phyloP scores from a whole-genome alignment of 2,888 invertebrate genomes.

The Melinopterus prodromus region DNA sequence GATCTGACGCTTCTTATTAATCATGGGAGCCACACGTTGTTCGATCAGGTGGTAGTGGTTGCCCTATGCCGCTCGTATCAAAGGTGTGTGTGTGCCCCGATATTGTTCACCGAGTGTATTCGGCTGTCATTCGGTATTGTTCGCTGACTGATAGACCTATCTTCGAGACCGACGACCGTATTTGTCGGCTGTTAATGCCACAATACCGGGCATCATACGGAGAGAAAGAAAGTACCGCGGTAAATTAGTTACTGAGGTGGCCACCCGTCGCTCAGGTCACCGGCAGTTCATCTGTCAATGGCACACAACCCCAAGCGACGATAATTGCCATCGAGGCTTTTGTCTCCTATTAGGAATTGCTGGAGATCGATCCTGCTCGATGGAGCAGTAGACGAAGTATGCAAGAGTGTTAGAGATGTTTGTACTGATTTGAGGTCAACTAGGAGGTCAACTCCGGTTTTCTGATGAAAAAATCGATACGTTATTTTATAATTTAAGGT shows the following conservation, averaged over 20 bases:
- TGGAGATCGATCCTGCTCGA: no score
- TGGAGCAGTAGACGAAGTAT: no score
- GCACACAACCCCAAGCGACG: background rate
- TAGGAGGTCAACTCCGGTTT: no score
- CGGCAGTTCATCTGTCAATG: background rate
- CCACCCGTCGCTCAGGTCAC: background rate
- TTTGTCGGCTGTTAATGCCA: conserved; percentile 44
- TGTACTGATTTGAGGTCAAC: no score
- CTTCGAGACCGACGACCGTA: conserved; percentile 56
- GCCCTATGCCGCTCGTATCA: background rate
- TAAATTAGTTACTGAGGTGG: background rate
- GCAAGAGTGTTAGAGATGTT: no score
- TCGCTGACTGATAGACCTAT: conserved; percentile 58
- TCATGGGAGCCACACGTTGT: background rate
- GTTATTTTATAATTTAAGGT: no score
- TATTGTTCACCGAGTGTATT: conserved; percentile 38
- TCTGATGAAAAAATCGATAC: no score
- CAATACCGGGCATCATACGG: background rate
- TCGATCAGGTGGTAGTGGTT: background rate
- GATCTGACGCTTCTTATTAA: background rate
- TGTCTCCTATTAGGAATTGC: no score
- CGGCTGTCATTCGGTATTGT: conserved; percentile 54
- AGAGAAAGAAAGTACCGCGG: background rate
- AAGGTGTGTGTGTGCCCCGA: background rate
- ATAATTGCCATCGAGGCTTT: background rate